phyloP scores from a whole-genome alignment of 2,888 invertebrate species.

The Pyrgus malvae region DNA sequence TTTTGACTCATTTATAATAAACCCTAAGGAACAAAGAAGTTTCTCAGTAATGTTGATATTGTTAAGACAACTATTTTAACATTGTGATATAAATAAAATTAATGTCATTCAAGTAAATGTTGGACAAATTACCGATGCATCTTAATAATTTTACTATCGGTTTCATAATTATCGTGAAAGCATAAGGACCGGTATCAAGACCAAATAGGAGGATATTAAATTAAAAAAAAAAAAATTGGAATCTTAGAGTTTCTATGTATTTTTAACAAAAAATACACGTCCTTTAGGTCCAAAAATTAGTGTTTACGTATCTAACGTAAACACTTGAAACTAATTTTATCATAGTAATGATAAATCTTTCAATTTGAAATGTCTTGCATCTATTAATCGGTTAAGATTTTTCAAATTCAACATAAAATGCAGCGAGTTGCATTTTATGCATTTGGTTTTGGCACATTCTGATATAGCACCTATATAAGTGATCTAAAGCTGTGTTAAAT shows the following conservation, averaged over 20 bases:
- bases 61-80: neutral
- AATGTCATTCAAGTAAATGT: neutral
- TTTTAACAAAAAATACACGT: constrained; percentile 25
- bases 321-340: constrained; percentile 16
- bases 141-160: constrained; percentile 11
- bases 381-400: constrained; percentile 22
- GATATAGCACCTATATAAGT: neutral
- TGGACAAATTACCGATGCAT: neutral
- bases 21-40: constrained; percentile 2
- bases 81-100: constrained; percentile 2
- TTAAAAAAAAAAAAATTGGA: constrained; percentile 14
- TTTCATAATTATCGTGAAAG: constrained; percentile 13
- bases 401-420: constrained; percentile 32
- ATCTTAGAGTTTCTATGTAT: constrained; percentile 2
- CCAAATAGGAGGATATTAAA: constrained; percentile 26
- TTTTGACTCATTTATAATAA: constrained; percentile 7
- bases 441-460: constrained; percentile 14
- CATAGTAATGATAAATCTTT: constrained; percentile 19
- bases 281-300: constrained; percentile 24
- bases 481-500: neutral
- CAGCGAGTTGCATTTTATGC: constrained; percentile 12
- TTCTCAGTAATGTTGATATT: constrained; percentile 2
- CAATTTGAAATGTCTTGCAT: constrained; percentile 28
- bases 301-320: constrained; percentile 18
- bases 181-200: constrained; percentile 2